Evolutionary conservation across 2,113 vertebrate species (phyloP).

Genomic region (Grus americana): DNA sequence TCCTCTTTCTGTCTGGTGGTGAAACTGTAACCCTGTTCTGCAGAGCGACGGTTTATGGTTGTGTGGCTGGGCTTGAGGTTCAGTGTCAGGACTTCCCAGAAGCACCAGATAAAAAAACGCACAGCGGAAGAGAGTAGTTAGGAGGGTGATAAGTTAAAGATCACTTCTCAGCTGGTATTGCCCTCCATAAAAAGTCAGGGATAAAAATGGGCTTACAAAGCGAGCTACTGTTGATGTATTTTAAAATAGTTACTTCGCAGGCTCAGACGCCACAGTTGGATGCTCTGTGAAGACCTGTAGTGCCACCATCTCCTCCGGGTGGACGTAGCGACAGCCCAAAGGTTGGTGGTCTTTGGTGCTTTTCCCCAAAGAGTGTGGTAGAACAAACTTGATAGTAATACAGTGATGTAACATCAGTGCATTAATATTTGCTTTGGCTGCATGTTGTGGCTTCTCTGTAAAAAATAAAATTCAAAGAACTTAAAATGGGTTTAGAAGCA

Average conservation of each 20-base stretch:
- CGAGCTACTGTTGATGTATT: background rate
- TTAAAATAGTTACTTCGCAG: background rate
- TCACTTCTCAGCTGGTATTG: background rate
- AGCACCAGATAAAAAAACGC: background rate
- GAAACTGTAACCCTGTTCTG: background rate
- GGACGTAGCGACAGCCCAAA: background rate
- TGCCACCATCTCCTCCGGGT: fast-evolving
- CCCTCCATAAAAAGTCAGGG: background rate
- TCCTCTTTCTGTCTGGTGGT: background rate
- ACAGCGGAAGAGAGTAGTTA: background rate
- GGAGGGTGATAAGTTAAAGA: background rate
- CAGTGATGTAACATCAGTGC: background rate
- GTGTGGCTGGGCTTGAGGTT: background rate
- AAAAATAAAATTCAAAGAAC: background rate
- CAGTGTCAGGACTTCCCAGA: background rate
- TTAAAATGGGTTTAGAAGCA: background rate
- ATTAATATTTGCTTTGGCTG: background rate
- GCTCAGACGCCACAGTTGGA: fast-evolving
- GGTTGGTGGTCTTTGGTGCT: background rate
- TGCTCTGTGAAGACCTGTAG: background rate
- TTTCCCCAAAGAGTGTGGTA: background rate
- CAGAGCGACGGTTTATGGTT: background rate
- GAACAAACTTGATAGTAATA: background rate
- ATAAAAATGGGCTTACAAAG: background rate
- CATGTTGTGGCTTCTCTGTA: background rate